Evolutionary conservation across 2,113 vertebrate species (phyloP).

Genomic region (Cygnus buccinator): DNA sequence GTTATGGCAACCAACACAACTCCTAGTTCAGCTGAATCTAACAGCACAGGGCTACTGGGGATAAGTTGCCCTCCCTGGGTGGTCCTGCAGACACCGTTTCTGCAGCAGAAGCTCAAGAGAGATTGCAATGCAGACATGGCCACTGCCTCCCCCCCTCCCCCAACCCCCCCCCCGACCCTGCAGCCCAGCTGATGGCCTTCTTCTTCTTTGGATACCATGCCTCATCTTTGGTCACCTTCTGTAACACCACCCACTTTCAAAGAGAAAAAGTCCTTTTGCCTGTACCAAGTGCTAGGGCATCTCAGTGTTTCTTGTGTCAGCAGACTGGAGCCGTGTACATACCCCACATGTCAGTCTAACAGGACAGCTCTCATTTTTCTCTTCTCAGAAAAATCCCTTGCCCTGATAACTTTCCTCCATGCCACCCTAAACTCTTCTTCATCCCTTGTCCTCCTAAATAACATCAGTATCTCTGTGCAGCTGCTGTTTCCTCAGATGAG

Average conservation of each 20-base stretch:
- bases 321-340: background rate
- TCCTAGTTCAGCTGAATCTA: constrained; percentile 54
- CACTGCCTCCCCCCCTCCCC: background rate
- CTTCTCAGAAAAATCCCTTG: background rate
- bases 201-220: background rate
- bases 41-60: constrained; percentile 39
- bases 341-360: background rate
- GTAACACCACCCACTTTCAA: background rate
- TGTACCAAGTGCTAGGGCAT: fast-evolving
- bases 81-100: background rate
- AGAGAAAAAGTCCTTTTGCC: background rate
- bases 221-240: background rate
- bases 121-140: background rate
- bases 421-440: background rate
- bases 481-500: background rate
- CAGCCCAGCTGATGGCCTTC: background rate
- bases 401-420: background rate
- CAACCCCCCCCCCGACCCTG: too few species aligned
- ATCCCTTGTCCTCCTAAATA: background rate
- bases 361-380: background rate
- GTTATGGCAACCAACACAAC: constrained; percentile 74
- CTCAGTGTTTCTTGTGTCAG: background rate
- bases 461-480: background rate
- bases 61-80: constrained; percentile 32
- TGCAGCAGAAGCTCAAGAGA: background rate